phyloP scores from a whole-genome alignment of 2,888 invertebrate species.

The Sesamia inferens region DNA sequence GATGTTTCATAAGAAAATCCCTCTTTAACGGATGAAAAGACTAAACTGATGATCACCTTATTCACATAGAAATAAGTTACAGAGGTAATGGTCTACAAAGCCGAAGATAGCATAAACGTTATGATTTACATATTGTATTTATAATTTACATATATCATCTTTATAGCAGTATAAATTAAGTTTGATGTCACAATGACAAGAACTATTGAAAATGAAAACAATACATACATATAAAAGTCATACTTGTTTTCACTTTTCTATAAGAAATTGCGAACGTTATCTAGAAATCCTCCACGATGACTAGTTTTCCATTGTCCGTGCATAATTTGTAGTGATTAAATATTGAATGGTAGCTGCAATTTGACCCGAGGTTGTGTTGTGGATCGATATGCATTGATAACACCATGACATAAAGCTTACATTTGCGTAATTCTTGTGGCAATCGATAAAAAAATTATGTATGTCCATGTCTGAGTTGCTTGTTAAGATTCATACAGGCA shows the following conservation, averaged over 20 bases:
- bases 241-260: not conserved
- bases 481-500: not conserved
- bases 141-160: too few relatives aligned
- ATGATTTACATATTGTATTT: too few relatives aligned
- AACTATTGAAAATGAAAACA: not conserved
- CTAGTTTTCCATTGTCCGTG: not conserved
- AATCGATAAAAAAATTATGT: constrained; percentile 29
- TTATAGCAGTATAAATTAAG: not conserved
- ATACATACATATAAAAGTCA: not conserved
- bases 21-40: too few relatives aligned
- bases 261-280: not conserved
- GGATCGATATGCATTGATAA: constrained; percentile 30
- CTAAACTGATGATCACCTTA: not conserved
- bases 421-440: constrained; percentile 11
- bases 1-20: too few relatives aligned
- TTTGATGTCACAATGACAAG: not conserved
- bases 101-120: not conserved
- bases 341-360: constrained; percentile 35
- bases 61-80: not conserved
- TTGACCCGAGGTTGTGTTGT: constrained; percentile 7
- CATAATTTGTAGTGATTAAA: constrained; percentile 27
- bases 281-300: not conserved
- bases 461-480: not conserved
- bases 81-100: not conserved
- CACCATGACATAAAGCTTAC: constrained; percentile 9